Conservation (phyloP, 2,888 invertebrate species). For the Ormyrus rosae region DNA sequence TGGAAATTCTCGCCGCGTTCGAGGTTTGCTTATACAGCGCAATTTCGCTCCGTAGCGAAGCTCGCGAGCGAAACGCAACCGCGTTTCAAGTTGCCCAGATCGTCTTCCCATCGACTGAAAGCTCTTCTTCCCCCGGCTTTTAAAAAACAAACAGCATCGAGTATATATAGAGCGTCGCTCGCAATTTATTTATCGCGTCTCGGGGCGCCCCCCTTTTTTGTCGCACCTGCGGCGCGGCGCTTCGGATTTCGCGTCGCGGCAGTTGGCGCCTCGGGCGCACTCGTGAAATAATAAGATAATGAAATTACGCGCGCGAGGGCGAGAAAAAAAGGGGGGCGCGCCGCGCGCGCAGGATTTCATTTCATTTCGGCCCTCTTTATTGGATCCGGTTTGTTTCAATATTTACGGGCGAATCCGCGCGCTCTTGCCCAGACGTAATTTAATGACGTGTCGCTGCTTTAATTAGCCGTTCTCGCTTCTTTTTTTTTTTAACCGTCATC, state of each 20-base stretch:
- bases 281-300: slow-evolving; percentile 47
- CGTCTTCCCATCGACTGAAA: too few species aligned
- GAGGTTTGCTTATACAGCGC: too few species aligned
- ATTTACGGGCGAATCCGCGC: slow-evolving; percentile 24
- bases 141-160: slow-evolving; percentile 12
- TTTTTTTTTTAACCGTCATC: too few species aligned
- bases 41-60: too few species aligned
- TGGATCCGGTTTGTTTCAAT: slow-evolving; percentile 30
- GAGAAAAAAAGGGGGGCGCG: neutral
- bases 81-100: too few species aligned
- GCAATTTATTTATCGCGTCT: slow-evolving; percentile 37
- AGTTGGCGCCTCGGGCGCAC: neutral
- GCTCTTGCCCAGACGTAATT: slow-evolving; percentile 22
- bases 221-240: slow-evolving; percentile 19
- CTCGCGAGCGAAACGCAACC: too few species aligned
- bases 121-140: neutral
- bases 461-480: slow-evolving; percentile 11
- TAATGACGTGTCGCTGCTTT: slow-evolving; percentile 30
- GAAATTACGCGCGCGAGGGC: slow-evolving; percentile 32
- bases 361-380: slow-evolving; percentile 21
- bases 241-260: neutral
- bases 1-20: too few species aligned
- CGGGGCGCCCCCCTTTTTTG: slow-evolving; percentile 1
- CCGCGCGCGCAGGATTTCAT: neutral
- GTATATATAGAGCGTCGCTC: neutral